phyloP scores from a whole-genome alignment of 2,113 vertebrate genomes.

The Trochalopteron elliotii region DNA sequence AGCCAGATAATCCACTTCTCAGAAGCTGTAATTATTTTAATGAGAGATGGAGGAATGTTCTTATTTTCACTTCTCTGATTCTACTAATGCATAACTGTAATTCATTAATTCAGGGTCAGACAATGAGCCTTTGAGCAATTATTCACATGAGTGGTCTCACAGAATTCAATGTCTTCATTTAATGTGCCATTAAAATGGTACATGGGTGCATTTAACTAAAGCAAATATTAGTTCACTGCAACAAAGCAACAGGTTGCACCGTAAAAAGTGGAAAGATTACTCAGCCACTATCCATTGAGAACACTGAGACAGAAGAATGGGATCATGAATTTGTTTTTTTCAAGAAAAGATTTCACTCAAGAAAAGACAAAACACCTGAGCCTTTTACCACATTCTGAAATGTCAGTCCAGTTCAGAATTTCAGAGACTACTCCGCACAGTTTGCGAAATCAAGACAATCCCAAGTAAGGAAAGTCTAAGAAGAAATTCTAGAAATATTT shows the following conservation, averaged over 20 bases:
- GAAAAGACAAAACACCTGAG: neutral
- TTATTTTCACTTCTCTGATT: conserved; percentile 50
- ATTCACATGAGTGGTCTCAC: conserved; percentile 37
- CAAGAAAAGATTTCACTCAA: neutral
- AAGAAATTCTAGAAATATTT: neutral
- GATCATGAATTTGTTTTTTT: neutral
- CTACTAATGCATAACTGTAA: conserved; percentile 35
- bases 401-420: neutral
- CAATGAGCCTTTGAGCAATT: conserved; percentile 56
- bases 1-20: neutral
- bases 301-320: neutral
- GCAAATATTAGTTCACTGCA: conserved; percentile 8
- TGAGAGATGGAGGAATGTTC: neutral
- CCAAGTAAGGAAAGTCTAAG: neutral
- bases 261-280: neutral
- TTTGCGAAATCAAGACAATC: neutral
- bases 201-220: conserved; percentile 14
- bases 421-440: neutral
- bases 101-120: conserved; percentile 61
- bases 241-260: neutral
- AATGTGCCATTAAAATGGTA: conserved; percentile 41
- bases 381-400: neutral
- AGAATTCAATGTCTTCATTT: conserved; percentile 40
- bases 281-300: neutral
- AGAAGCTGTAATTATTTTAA: neutral